Base-by-base conservation (phyloP, 2,797 vertebrate species). In the Erpetoichthys calabaricus region DNA sequence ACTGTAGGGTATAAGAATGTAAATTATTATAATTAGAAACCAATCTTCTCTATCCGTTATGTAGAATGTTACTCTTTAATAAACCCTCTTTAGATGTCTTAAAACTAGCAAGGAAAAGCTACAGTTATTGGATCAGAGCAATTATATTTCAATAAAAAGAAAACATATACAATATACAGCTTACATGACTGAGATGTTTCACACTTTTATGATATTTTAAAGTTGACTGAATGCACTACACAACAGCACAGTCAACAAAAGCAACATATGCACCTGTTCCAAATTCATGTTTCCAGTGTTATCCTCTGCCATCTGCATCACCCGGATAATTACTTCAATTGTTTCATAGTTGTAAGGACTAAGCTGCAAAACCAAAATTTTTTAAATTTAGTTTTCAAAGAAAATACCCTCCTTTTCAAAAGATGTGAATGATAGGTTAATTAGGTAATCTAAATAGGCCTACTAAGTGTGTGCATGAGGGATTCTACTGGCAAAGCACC, bases 321-420 rank as follows among this genome's bases (percentile, higher is more conserved):
- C 89, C 67, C 81, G 89, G 59, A 99, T 78, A 58, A 93, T 75
- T 6, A 87, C 79, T 70, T 92, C 92, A 7, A 96, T 89, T 65
- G 84, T 86, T 78, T 97, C 94, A 5, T 97, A 99, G 68, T 93
- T 89, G 63, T 99, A 99, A 2, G 96, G 94, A 70, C 90, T 91
- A 69, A 98, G 82, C 96, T 99, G 80, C 51, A 63, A 9, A 9
- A 69, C 69, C 64, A 1, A 73, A 51, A 66, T 56, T 57, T 7
- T 44, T 8, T 8, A 57, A 10, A 25, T 25, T 25, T 25, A 25
- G 25, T 25, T 10, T 5, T n/a, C 4, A 8, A 5, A 41, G 2
- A 43, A 56, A 43, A 3, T 7, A 3, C 6, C 8, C 47, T 56
- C 47, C 9, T 10, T 41, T 45, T 42, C 47, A 45, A 45, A n/a